These are phyloP conservation scores for Anguilla obscura DNA, from an alignment of 2,797 vertebrate species.

Conservation along the genomic window DNA sequence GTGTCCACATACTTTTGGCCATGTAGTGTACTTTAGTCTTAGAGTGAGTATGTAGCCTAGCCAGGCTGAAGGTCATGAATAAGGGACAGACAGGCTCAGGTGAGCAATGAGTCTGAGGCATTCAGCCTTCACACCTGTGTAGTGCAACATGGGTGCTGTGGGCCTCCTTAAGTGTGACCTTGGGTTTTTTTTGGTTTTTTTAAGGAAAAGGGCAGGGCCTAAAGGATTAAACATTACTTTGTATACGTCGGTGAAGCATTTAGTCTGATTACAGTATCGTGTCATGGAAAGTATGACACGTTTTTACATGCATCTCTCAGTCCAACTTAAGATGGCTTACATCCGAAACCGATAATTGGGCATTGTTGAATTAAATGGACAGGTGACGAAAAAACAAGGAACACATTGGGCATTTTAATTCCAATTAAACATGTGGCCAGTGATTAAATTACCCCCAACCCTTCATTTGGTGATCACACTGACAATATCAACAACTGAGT, in stretches of 20 bases:
- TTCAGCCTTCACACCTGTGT: not conserved
- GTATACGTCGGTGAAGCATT: not conserved
- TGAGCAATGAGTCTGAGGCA: not conserved
- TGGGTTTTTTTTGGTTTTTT: not conserved
- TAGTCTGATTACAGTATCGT: not conserved
- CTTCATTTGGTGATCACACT: not conserved
- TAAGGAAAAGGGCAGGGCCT: not conserved
- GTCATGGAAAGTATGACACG: not conserved
- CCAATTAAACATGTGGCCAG: not conserved
- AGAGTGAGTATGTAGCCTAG: not conserved
- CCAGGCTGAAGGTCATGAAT: not conserved
- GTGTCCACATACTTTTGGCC: no score
- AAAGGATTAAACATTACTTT: not conserved
- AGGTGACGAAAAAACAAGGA: not conserved
- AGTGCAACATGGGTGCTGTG: not conserved
- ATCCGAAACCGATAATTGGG: not conserved
- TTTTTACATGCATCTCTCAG: not conserved
- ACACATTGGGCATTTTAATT: not conserved
- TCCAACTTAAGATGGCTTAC: not conserved
- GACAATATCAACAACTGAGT: not conserved
- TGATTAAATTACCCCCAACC: not conserved
- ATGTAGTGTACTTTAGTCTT: not conserved
- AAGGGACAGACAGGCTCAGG: not conserved
- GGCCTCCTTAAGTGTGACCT: not conserved
- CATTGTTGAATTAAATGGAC: not conserved